Evolutionary conservation across 2,888 invertebrate genomes (phyloP).

Genomic region (Andrena haemorrhoa): DNA sequence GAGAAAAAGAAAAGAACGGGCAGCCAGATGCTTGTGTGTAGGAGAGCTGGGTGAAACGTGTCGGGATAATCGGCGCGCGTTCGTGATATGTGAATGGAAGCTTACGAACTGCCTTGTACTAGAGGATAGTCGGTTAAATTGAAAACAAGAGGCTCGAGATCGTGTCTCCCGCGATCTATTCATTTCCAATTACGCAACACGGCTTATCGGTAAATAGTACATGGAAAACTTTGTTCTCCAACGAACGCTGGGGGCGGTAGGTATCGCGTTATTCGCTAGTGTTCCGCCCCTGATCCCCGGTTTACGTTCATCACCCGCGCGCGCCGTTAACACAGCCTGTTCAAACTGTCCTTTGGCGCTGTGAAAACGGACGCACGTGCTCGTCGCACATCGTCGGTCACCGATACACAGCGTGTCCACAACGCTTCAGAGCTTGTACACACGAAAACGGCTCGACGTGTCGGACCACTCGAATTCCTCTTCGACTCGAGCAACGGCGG

Average conservation of each 20-base stretch:
- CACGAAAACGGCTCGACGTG: conserved; percentile 72
- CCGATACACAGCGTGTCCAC: conserved; percentile 13
- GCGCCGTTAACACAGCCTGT: conserved; percentile 20
- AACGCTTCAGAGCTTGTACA: conserved; percentile 71
- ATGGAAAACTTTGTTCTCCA: conserved; percentile 36
- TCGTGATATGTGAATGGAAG: conserved; percentile 76
- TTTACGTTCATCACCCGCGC: not conserved
- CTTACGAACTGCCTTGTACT: conserved; percentile 75
- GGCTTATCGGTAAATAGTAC: conserved; percentile 38
- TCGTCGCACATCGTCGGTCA: conserved; percentile 17
- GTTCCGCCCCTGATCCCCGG: not conserved
- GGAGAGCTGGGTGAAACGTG: conserved; percentile 22
- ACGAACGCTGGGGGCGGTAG: not conserved
- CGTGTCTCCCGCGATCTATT: conserved; percentile 39
- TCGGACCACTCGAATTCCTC: conserved; percentile 65
- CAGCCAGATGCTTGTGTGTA: not conserved
- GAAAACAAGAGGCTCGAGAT: conserved; percentile 44
- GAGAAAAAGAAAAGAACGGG: not conserved
- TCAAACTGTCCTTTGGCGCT: conserved; percentile 7
- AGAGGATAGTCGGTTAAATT: conserved; percentile 65
- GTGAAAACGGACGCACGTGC: conserved; percentile 7
- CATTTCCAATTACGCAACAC: conserved; percentile 12
- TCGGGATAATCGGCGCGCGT: conserved; percentile 60
- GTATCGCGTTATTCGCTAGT: conserved; percentile 28
- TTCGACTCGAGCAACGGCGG: conserved; percentile 55